A percentile compares a stretch with the other conserved stretches of the same genome.
Evolutionary conservation across 2,113 vertebrate species (phyloP).

Genomic region (Ceuthmochares aereus): DNA sequence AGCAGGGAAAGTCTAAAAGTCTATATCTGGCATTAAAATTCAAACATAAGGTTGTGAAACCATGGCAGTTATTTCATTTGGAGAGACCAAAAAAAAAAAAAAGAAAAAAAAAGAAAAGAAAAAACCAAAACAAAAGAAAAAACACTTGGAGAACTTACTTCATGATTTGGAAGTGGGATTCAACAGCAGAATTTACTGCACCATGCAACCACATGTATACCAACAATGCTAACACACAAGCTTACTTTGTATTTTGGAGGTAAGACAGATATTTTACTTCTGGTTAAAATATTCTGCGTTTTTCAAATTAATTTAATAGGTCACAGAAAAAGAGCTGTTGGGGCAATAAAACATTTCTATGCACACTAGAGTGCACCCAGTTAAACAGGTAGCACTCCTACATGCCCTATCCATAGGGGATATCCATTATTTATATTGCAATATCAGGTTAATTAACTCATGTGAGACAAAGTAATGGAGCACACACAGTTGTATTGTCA

Average conservation of each 20-base stretch:
- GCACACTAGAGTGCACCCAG: accelerated
- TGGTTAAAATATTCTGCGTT: background rate
- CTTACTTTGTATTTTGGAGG: background rate
- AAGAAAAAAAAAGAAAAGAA: too few species aligned
- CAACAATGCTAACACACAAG: background rate
- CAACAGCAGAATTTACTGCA: background rate
- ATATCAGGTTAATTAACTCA: background rate
- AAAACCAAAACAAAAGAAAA: background rate
- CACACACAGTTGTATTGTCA: background rate
- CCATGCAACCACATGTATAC: background rate
- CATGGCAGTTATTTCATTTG: background rate
- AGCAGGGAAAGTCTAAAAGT: background rate
- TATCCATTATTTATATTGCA: background rate
- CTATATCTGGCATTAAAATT: background rate
- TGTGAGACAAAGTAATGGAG: background rate
- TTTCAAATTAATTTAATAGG: background rate
- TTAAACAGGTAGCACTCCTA: background rate
- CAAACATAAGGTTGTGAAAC: background rate
- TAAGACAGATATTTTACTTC: background rate
- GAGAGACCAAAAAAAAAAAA: too few species aligned
- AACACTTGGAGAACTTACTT: background rate
- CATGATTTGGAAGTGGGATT: background rate
- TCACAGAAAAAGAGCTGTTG: background rate
- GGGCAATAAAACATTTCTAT: background rate
- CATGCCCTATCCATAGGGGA: too few species aligned